Evolutionary conservation across 2,113 vertebrate genomes (phyloP), one percentile per base, ranked within the genome.

Genomic region (Petrocephalus microphthalmus): DNA sequence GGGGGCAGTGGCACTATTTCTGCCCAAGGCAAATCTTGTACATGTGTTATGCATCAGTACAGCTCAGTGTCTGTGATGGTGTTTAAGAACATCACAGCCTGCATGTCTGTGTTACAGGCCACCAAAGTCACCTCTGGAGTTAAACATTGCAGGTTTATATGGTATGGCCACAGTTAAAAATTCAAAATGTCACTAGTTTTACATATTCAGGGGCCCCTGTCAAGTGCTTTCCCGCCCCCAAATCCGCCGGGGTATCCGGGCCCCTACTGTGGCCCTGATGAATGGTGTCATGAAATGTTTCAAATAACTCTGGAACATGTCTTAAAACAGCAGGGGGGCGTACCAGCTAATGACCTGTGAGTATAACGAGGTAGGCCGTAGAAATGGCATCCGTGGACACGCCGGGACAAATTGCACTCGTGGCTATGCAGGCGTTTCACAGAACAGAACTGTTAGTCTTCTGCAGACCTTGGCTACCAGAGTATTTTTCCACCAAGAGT

Each of bases 41-140:
- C 64, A 78, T 78, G 29, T 87, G 87, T 74, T 47, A 29, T 78
- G 86, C 13, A 33, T 87, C 67, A 87, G 87, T 8, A 25, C n/a
- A 49, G 11, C 19, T 78, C 49, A 78, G 17, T 53, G 33, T 64
- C 56, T 86, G 19, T n/a, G 33, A 86, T 8, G 1, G 33, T 45
- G 54, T 86, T 57, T 6, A 20, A 47, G 2, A 33, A 15, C 29
- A 54, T 37, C 84, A 56, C 49, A 54, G 51, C 15, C 15, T 0
- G 22, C 29, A 22, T 85, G 47, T 37, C 13, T 20, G 84, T 37
- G 19, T 54, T 56, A 17, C 2, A n/a, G 10, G 25, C 45, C 51
- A 5, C 49, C 25, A 29, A 85, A 17, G 25, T 56, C 13, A 54
- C 49, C 11, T 82, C 47, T 85, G n/a, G 60, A n/a, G 60, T 64